These are phyloP conservation scores for Vanessa tameamea DNA, from an alignment of 1,140 invertebrate genomes.

Conservation along the genomic window DNA sequence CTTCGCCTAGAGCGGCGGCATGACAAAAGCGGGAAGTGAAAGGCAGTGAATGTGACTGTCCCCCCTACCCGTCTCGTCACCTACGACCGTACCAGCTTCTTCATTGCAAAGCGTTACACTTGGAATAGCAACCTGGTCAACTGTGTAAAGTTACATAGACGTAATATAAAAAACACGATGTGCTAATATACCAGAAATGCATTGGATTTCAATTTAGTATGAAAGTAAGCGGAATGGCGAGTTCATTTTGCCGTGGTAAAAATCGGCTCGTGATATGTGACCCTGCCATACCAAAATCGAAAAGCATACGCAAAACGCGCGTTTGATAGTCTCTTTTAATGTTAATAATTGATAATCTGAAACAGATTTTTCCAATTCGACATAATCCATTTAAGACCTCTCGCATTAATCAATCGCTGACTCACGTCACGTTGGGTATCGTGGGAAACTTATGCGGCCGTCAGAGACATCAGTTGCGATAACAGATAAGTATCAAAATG, in stretches of 20 bases:
- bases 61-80: constrained; percentile 56
- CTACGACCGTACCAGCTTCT: constrained; percentile 52
- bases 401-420: constrained; percentile 35
- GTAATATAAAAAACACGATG: background rate
- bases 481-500: constrained; percentile 36
- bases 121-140: constrained; percentile 16
- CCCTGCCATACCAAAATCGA: background rate
- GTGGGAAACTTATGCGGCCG: constrained; percentile 37
- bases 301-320: background rate
- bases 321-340: constrained; percentile 13
- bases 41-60: constrained; percentile 73
- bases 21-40: constrained; percentile 80
- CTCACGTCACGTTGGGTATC: constrained; percentile 39
- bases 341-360: constrained; percentile 8
- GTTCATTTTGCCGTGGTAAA: constrained; percentile 1
- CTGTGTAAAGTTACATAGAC: constrained; percentile 11
- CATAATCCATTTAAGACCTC: constrained; percentile 2
- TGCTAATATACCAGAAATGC: background rate
- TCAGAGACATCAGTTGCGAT: constrained; percentile 19
- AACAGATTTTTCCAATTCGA: constrained; percentile 18
- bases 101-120: constrained; percentile 36
- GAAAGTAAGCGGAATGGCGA: background rate
- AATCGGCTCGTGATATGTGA: constrained; percentile 17
- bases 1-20: constrained; percentile 66
- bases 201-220: too few relatives aligned